Evolutionary conservation across 1,140 invertebrate genomes (phyloP), one percentile per base, ranked within the genome.

Genomic region (Copidosoma floridanum): DNA sequence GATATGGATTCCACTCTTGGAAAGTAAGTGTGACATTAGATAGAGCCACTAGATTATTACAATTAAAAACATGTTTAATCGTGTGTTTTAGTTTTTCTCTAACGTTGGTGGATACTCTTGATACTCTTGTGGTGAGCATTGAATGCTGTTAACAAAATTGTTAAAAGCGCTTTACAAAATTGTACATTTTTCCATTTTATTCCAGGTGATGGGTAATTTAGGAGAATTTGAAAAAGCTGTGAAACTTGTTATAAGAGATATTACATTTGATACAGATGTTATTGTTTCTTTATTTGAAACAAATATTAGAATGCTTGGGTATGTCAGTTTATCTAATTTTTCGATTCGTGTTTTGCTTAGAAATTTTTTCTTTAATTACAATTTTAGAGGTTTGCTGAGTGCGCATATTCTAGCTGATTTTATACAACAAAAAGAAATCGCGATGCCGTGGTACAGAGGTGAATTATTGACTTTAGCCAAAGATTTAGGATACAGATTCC

Each of bases 261-360:
- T 98, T 12, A 86, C 82, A 59, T 98, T 99, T 80, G 94, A 99
- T 79, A 91, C 86, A 65, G 94, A 99, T 82, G 86, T 99, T 57
- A 88, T 97, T 61, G 96, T 99, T 14, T 98, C 95, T 1, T 93
- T 99, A 7, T 99, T 99, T 82, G 97, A 99, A 82, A 98, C 95
- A 11, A 99, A 99, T 77, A 99, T 99, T 70, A 83, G 97, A 61
- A 90, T 99, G 81, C 82, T 99, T 24, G 97, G 97, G 89, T 94
- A 82, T 27, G 29, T 35, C n/a, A n/a, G n/a, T n/a, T n/a, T n/a
- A 52, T 57, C 43, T 26, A 38, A 35, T 40, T 20, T 65, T 54
- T 50, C 37, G 24, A 48, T 26, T 32, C 14, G 35, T 37, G 23
- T 20, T 43, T 41, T 21, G 40, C 23, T 40, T 54, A 26, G n/a